These are phyloP conservation scores for Coenobita brevimanus DNA, from an alignment of 1,140 invertebrate species.

Conservation along the genomic window DNA sequence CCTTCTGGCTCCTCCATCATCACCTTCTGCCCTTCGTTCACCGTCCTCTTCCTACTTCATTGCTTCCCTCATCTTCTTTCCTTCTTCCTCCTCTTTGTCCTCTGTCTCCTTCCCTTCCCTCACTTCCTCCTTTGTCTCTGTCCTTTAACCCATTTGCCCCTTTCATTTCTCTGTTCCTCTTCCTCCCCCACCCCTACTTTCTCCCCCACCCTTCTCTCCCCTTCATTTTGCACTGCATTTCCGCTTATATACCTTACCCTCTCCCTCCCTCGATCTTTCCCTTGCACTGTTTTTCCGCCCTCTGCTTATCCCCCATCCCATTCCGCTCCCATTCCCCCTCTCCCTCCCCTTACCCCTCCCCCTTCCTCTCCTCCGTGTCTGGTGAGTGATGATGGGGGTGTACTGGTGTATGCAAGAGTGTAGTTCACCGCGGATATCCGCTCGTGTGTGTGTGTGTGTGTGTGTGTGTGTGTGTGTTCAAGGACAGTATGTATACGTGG, in stretches of 20 bases:
- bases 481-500: too few species aligned
- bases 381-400: neutral
- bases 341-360: neutral
- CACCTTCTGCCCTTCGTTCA: too few species aligned
- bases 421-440: slow-evolving; percentile 15
- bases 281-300: neutral
- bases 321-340: neutral
- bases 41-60: too few species aligned
- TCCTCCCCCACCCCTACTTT: neutral
- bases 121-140: neutral
- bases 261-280: neutral
- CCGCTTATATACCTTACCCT: too few species aligned
- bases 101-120: neutral
- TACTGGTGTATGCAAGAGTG: slow-evolving; percentile 12
- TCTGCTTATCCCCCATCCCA: neutral
- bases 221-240: too few species aligned
- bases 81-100: neutral
- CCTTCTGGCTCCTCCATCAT: neutral
- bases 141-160: neutral
- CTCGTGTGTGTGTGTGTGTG: too few species aligned
- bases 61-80: neutral
- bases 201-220: neutral
- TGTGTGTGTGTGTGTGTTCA: too few species aligned
- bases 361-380: neutral
- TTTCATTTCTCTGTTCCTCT: neutral